These are phyloP conservation scores for Liposcelis brunnea DNA, from an alignment of 2,888 invertebrate species.

Conservation along the genomic window DNA sequence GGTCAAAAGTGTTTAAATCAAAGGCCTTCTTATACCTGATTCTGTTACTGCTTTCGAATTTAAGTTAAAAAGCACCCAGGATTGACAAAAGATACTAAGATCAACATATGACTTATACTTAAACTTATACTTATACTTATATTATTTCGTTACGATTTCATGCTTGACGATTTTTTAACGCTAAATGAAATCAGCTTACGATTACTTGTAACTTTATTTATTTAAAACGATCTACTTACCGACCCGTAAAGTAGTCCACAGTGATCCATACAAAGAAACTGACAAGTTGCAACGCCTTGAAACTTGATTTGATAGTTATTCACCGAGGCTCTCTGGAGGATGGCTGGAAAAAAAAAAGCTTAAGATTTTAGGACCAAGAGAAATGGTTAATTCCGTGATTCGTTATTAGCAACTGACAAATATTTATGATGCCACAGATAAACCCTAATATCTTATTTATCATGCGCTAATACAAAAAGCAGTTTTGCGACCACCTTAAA, in stretches of 20 bases:
- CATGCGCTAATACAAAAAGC: not conserved
- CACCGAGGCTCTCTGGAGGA: slow-evolving; percentile 50
- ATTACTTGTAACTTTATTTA: no score
- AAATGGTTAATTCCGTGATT: slow-evolving; percentile 6
- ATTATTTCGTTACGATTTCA: no score
- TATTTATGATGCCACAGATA: slow-evolving; percentile 1
- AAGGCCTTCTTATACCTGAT: no score
- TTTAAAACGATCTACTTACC: slow-evolving; percentile 40
- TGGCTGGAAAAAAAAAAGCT: slow-evolving; percentile 39
- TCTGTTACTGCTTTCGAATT: no score
- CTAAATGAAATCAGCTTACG: no score
- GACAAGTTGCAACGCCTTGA: slow-evolving; percentile 72
- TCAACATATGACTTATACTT: no score
- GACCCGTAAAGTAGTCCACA: slow-evolving; percentile 76
- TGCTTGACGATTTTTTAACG: no score
- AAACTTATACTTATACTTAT: no score
- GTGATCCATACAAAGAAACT: slow-evolving; percentile 77
- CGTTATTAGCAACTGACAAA: slow-evolving; percentile 5
- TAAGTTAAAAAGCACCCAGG: no score
- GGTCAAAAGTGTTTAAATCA: no score
- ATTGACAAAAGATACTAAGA: no score
- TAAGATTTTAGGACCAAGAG: no score
- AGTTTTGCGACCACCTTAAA: not conserved
- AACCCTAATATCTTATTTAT: slow-evolving; percentile 4
- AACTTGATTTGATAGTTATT: slow-evolving; percentile 70